Evolutionary conservation across 2,888 invertebrate genomes (phyloP), one percentile per base, ranked within the genome.

Genomic region (Podabrus alpinus): DNA sequence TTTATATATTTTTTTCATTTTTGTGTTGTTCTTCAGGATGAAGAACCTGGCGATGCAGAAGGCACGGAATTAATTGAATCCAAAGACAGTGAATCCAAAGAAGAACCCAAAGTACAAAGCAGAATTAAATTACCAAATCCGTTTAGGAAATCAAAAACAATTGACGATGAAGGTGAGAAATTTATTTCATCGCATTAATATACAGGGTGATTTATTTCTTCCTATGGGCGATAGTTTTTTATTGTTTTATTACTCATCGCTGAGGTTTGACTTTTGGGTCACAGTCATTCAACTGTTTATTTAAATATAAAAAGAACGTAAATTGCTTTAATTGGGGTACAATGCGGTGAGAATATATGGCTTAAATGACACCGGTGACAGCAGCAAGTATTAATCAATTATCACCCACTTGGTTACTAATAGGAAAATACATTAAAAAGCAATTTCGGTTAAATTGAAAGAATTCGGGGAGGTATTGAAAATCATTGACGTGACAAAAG

Each of bases 81-180:
- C 59, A 83, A 83, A 59, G 84, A 83, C 69, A 79, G 81, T 19
- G 81, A 84, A 77, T 74, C 78, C 15, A 83, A 85, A 72, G 85
- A 85, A 17, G 86, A 86, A 82, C 73, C 87, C 83, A 62, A 86
- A 84, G 79, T 86, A 84, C 82, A 81, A 72, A 81, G 87, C 82
- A 78, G 86, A 86, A 83, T 89, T 45, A 89, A 90, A 78, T 85
- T 91, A 81, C 88, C 89, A 71, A 91, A 89, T 84, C 90, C 90
- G 69, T 91, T 91, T 82, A 89, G 90, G 77, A 90, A 89, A 82
- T 88, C 88, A 15, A 89, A 87, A 80, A 71, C 82, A 25, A 61
- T 77, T 25, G 75, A 61, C 68, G 84, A 83, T 59, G 84, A 83
- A 59, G 82, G 81, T 68, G 79, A 81, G 81, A 78, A 21, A 19